These are phyloP conservation scores for Pterocles gutturalis DNA, from an alignment of 2,113 vertebrate genomes.

Conservation along the genomic window DNA sequence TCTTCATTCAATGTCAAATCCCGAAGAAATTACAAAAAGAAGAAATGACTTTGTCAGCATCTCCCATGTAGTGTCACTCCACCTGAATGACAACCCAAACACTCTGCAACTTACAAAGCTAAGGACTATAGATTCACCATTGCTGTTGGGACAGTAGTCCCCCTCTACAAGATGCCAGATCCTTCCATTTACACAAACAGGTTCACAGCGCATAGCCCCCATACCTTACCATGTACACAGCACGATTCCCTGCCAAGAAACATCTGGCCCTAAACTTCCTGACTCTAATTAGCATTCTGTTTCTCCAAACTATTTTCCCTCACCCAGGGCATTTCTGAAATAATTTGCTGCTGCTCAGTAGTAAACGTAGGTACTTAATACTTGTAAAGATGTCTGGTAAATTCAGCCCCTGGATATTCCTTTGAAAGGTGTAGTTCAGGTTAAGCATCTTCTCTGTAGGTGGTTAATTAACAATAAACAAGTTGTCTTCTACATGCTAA, in stretches of 20 bases:
- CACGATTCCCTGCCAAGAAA: background rate
- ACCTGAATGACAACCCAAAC: background rate
- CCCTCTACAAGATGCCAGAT: background rate
- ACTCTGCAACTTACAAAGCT: background rate
- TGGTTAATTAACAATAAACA: constrained; percentile 45
- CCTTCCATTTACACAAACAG: background rate
- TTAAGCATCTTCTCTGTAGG: constrained; percentile 11
- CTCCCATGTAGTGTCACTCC: background rate
- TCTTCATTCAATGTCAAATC: background rate
- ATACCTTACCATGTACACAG: background rate
- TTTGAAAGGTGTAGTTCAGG: background rate
- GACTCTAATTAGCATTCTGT: constrained; percentile 15
- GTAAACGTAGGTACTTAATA: background rate
- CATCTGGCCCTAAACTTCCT: background rate
- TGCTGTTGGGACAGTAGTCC: background rate
- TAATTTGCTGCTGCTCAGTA: background rate
- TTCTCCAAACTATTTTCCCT: background rate
- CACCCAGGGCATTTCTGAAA: background rate
- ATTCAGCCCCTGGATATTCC: background rate
- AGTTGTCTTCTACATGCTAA: constrained; percentile 12
- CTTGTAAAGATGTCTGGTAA: background rate
- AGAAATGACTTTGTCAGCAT: background rate
- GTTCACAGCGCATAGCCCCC: background rate
- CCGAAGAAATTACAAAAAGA: background rate
- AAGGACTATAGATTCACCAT: background rate